A percentile compares a stretch with the other conserved stretches of the same genome.
These are phyloP conservation scores for Halcyon malimbica DNA, from an alignment of 2,113 vertebrate genomes.

Conservation along the genomic window DNA sequence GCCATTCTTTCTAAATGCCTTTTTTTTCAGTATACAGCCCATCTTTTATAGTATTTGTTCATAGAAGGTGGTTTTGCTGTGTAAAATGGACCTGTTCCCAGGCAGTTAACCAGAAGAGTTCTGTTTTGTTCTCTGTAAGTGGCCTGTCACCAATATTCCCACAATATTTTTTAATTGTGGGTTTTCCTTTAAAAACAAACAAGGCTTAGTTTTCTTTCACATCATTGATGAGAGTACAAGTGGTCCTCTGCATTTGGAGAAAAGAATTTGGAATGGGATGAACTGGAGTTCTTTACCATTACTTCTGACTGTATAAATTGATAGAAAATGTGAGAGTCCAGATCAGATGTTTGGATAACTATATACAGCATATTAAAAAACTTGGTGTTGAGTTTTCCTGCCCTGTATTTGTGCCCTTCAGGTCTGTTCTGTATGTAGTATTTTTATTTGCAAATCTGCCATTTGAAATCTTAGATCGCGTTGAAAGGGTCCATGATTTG, in stretches of 20 bases:
- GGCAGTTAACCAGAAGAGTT: not conserved
- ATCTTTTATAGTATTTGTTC: not conserved
- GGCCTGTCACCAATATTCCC: not conserved
- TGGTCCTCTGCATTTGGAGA: not conserved
- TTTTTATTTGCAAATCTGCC: not conserved
- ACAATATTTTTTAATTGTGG: not conserved
- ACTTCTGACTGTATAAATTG: not conserved
- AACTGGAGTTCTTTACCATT: not conserved
- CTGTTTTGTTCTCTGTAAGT: not conserved
- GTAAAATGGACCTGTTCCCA: not conserved
- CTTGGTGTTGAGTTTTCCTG: not conserved
- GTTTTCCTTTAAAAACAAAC: not conserved
- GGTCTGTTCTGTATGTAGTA: not conserved
- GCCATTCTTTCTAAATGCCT: not conserved
- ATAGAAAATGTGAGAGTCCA: not conserved
- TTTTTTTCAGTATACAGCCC: not conserved
- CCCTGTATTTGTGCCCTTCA: not conserved
- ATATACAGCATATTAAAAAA: not conserved
- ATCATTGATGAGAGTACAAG: not conserved
- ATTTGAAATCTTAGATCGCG: not conserved
- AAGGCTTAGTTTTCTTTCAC: not conserved
- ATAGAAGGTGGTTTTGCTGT: not conserved
- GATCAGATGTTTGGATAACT: not conserved
- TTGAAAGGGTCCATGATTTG: not conserved
- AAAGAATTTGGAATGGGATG: not conserved